These are phyloP conservation scores for Pangasius sanitwongsei DNA, from an alignment of 2,797 vertebrate species.

Conservation along the genomic window DNA sequence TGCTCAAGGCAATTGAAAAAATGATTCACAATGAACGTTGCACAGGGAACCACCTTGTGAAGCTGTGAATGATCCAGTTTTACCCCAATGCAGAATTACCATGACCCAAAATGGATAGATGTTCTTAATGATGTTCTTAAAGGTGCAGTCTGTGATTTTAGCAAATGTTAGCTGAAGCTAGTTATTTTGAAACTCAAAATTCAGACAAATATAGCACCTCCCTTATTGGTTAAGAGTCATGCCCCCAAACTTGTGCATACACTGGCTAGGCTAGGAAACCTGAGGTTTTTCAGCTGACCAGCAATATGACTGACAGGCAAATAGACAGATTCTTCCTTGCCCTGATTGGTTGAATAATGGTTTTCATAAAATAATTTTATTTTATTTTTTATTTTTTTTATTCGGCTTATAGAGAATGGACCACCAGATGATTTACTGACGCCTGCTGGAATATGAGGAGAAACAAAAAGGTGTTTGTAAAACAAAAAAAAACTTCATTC, in stretches of 20 bases:
- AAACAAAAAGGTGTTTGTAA: neutral
- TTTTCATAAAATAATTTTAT: too few relatives aligned
- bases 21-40: constrained; percentile 6
- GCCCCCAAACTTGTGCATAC: neutral
- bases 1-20: constrained; percentile 17
- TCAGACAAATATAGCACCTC: neutral
- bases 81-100: neutral
- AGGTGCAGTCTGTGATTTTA: neutral
- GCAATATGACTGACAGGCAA: neutral
- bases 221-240: neutral
- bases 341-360: neutral
- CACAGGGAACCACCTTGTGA: neutral
- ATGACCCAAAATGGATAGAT: neutral
- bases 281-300: neutral
- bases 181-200: neutral
- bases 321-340: neutral
- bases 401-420: neutral
- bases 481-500: neutral
- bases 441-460: neutral
- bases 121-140: neutral
- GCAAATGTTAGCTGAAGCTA: too few relatives aligned
- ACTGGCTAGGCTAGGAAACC: neutral
- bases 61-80: neutral
- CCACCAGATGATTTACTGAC: neutral
- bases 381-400: too few relatives aligned